Base-by-base conservation (phyloP, 2,113 vertebrate genomes). In the Aphelocoma coerulescens region DNA sequence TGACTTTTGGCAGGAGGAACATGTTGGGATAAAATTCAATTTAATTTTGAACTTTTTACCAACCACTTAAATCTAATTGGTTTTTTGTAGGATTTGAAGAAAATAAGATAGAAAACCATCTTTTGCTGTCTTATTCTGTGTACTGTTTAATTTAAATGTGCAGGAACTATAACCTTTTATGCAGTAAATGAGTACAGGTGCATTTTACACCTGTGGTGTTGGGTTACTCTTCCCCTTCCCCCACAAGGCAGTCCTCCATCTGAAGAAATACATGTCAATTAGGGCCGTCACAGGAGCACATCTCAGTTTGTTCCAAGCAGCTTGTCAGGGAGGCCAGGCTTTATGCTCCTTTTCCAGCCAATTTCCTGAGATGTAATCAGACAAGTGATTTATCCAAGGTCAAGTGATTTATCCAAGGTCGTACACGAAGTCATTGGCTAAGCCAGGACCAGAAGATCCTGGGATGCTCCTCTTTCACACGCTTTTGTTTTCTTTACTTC, bases 331-430 rank as follows among this genome's bases (percentile, higher is more conserved):
- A 52, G 43, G 43, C 15, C 67, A 91, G 68, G 19, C 51, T 83
- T 83, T 77, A 5, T 88, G 20, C 30, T 90, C 37, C 4, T 85
- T 89, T 82, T 85, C 58, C 67, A 91, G 55, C 14, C 71, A 63
- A 80, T 85, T 93, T 83, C 71, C 63, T 55, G 22, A 84, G 67
- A 54, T 92, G 32, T 16, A 74, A 41, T 58, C 55, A 90, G 72
- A 77, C 48, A 88, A 77, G 63, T 71, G 75, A 94, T 92, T 93
- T 93, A 49, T 52, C 75, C 65, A 90, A 90, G 51, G 88, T 13
- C 2, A 88, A 77, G 63, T 71, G 75, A 94, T 92, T 93, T 93
- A 49, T 52, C 75, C 65, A 90, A 90, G 51, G 88, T 13, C 2
- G 1, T 59, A 37, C 33, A 39, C 28, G 37, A 61, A 55, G 41